Evolutionary conservation across 2,113 vertebrate species (phyloP).

Genomic region (Brachionichthys hirsutus): DNA sequence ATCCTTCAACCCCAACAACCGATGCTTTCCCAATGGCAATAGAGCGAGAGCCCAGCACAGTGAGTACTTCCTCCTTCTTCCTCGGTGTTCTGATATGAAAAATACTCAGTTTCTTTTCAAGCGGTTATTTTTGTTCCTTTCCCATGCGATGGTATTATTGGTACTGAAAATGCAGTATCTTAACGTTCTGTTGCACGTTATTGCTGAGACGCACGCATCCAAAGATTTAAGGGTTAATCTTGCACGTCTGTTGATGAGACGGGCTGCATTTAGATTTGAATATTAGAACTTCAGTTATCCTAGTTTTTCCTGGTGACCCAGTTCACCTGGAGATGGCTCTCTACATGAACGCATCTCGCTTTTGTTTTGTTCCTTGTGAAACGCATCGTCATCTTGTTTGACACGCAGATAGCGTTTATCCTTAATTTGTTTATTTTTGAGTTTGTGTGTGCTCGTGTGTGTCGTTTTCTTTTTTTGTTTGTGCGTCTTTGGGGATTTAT

Average conservation of each 20-base stretch:
- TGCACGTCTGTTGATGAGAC: slow-evolving; percentile 3
- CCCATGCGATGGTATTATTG: no score
- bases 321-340: slow-evolving; percentile 8
- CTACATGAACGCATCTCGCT: slow-evolving; percentile 11
- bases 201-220: not conserved
- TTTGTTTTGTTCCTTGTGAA: slow-evolving; percentile 7
- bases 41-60: slow-evolving; percentile 94
- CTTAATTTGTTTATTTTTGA: slow-evolving; percentile 10
- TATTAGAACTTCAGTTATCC: not conserved
- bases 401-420: slow-evolving; percentile 20
- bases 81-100: slow-evolving; percentile 14
- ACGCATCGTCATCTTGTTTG: slow-evolving; percentile 1
- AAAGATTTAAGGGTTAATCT: not conserved
- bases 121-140: no score
- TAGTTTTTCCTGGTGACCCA: slow-evolving; percentile 11
- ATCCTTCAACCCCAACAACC: slow-evolving; percentile 83
- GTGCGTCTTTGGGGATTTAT: slow-evolving; percentile 31
- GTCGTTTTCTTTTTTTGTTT: slow-evolving; percentile 28
- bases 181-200: not conserved
- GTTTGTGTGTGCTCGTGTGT: slow-evolving; percentile 3
- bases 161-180: not conserved
- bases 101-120: slow-evolving; percentile 14
- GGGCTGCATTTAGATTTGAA: not conserved
- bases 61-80: slow-evolving; percentile 82
- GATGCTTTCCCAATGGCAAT: slow-evolving; percentile 82